A percentile compares a stretch with the other conserved stretches of the same genome.
These are phyloP conservation scores for Siphonodentalium dalli DNA, from an alignment of 2,888 invertebrate species.

Conservation along the genomic window DNA sequence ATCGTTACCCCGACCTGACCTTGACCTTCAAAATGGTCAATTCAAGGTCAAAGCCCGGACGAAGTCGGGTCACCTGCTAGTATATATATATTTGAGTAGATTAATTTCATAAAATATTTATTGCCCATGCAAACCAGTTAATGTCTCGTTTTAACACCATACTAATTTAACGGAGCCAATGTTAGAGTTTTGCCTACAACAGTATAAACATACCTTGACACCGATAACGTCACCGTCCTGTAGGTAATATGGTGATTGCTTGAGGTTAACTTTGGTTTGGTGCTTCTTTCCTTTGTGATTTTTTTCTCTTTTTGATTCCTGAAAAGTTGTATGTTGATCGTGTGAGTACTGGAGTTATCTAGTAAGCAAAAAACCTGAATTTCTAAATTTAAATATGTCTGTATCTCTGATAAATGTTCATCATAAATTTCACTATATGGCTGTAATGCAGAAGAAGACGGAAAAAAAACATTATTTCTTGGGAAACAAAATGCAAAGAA, in stretches of 20 bases:
- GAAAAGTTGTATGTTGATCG: constrained; percentile 14
- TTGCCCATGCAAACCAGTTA: neutral
- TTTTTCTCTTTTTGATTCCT: neutral
- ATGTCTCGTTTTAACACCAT: too few species aligned
- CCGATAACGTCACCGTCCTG: constrained; percentile 62
- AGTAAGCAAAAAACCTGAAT: neutral
- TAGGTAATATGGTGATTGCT: constrained; percentile 55
- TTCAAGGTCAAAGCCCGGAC: too few species aligned
- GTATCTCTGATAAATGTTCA: too few species aligned
- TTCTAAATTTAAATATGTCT: neutral
- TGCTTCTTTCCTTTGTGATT: constrained; percentile 41
- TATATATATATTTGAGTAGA: neutral
- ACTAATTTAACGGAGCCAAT: too few species aligned
- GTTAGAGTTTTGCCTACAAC: too few species aligned
- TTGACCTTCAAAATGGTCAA: too few species aligned
- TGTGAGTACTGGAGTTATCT: neutral
- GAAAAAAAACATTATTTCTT: too few species aligned
- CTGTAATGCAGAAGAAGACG: too few species aligned
- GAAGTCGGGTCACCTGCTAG: too few species aligned
- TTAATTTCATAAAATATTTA: neutral
- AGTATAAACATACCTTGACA: constrained; percentile 48
- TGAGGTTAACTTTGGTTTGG: constrained; percentile 47
- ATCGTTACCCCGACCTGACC: too few species aligned
- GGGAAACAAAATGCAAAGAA: too few species aligned
- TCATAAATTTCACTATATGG: too few species aligned